phyloP scores from a whole-genome alignment of 2,113 vertebrate species.

The Lontra canadensis region DNA sequence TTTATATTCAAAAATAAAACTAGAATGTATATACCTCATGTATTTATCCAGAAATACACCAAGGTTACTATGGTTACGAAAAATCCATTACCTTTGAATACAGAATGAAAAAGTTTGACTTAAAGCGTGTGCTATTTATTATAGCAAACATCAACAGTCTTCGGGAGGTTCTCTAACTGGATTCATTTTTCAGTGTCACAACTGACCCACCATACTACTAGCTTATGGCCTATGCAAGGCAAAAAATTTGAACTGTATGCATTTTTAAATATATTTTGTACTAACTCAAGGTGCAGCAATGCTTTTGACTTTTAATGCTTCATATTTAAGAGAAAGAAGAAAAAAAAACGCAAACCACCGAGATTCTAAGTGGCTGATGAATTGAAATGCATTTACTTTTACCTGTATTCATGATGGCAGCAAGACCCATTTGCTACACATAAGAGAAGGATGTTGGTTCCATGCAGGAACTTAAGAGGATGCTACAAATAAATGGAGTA shows the following conservation, averaged over 20 bases:
- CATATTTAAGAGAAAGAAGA: slow-evolving; percentile 74
- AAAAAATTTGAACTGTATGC: slow-evolving; percentile 86
- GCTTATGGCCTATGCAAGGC: slow-evolving; percentile 84
- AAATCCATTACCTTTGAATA: slow-evolving; percentile 93
- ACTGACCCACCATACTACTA: slow-evolving; percentile 87
- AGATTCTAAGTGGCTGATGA: not conserved
- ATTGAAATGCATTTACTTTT: slow-evolving; percentile 63
- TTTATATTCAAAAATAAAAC: slow-evolving; percentile 93
- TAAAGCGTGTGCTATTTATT: slow-evolving; percentile 91
- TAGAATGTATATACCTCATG: slow-evolving; percentile 89
- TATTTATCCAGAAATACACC: slow-evolving; percentile 90
- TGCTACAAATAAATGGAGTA: not conserved
- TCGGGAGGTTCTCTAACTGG: slow-evolving; percentile 89
- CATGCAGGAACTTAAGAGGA: not conserved
- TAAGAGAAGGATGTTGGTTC: not conserved
- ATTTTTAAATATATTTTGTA: slow-evolving; percentile 88
- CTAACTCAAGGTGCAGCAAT: slow-evolving; percentile 83
- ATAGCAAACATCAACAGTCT: slow-evolving; percentile 89
- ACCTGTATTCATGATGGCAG: not conserved
- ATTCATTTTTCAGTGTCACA: slow-evolving; percentile 91
- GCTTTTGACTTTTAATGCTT: slow-evolving; percentile 81
- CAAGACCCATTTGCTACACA: not conserved
- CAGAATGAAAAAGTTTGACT: slow-evolving; percentile 93
- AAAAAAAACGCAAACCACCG: slow-evolving; percentile 56
- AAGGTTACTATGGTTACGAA: slow-evolving; percentile 91